Conservation (phyloP, 1,140 invertebrate species). For the Hylyphantes graminicola region DNA sequence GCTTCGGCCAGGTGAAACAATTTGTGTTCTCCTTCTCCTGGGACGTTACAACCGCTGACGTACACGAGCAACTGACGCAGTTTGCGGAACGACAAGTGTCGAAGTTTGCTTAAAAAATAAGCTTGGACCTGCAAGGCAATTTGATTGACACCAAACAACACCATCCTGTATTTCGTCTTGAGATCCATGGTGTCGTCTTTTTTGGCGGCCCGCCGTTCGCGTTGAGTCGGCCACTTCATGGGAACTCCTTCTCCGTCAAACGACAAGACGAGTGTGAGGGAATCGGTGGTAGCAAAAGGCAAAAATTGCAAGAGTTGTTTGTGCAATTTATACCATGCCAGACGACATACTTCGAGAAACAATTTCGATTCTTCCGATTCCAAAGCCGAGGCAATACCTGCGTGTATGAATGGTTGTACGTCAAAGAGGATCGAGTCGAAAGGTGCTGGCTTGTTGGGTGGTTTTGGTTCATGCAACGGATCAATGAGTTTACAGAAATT, state of each 20-base stretch:
- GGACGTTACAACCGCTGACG: slow-evolving; percentile 3
- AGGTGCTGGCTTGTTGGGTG: background rate
- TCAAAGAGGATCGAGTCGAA: slow-evolving; percentile 14
- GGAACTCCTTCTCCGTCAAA: slow-evolving; percentile 2
- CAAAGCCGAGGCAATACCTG: background rate
- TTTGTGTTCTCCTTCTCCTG: slow-evolving; percentile 35
- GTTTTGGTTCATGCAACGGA: background rate
- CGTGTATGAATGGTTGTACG: background rate
- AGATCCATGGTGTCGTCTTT: background rate
- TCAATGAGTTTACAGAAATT: slow-evolving; percentile 23
- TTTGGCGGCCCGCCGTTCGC: background rate
- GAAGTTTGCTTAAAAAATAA: background rate
- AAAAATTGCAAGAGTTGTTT: background rate
- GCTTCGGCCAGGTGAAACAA: slow-evolving; percentile 1
- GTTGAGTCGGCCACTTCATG: slow-evolving; percentile 39
- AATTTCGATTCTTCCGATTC: background rate
- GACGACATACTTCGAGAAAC: background rate
- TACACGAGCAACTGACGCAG: background rate
- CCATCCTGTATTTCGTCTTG: background rate
- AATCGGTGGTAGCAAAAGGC: background rate
- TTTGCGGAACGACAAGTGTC: background rate
- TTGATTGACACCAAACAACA: slow-evolving; percentile 7
- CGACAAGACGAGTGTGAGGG: background rate
- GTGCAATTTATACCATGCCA: background rate
- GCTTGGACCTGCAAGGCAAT: slow-evolving; percentile 12